These are phyloP conservation scores for Orbicella faveolata DNA, from an alignment of 64 coral and sea anemone genomes.

Conservation along the genomic window DNA sequence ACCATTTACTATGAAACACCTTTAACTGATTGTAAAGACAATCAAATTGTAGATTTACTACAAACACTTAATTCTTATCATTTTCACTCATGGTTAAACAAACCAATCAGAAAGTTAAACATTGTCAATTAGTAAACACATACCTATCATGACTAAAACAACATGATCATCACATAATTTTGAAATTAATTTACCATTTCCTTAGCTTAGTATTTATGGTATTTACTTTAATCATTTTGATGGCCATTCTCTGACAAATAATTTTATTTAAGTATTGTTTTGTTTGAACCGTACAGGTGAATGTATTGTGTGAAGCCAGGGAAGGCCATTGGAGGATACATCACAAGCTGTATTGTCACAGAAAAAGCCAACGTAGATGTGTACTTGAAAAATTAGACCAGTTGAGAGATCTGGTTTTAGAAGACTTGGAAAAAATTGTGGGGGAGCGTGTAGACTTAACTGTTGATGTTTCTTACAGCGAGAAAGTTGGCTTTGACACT, in stretches of 20 bases:
- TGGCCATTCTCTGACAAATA: not conserved
- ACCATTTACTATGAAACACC: too few relatives aligned
- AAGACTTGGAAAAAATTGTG: slow-evolving; percentile 74
- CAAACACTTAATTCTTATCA: too few relatives aligned
- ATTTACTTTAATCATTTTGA: too few relatives aligned
- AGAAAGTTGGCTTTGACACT: slow-evolving; percentile 65
- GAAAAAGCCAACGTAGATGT: slow-evolving; percentile 92
- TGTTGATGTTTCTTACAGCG: slow-evolving; percentile 85
- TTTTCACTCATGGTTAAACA: too few relatives aligned
- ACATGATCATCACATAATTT: too few relatives aligned
- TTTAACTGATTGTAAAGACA: too few relatives aligned
- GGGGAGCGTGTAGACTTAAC: slow-evolving; percentile 67
- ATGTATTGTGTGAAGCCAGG: slow-evolving; percentile 84
- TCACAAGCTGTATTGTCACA: slow-evolving; percentile 92
- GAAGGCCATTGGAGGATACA: slow-evolving; percentile 79
- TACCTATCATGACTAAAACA: too few relatives aligned
- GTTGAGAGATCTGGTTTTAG: slow-evolving; percentile 45
- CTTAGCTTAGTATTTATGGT: too few relatives aligned
- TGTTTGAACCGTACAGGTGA: slow-evolving; percentile 42
- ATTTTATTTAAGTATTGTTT: not conserved
- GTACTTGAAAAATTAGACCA: slow-evolving; percentile 81
- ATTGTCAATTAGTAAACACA: too few relatives aligned
- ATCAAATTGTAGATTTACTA: too few relatives aligned
- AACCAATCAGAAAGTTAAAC: too few relatives aligned
- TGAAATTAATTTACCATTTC: too few relatives aligned